Conservation (phyloP, 2,113 vertebrate genomes). For the Cettia cetti region DNA sequence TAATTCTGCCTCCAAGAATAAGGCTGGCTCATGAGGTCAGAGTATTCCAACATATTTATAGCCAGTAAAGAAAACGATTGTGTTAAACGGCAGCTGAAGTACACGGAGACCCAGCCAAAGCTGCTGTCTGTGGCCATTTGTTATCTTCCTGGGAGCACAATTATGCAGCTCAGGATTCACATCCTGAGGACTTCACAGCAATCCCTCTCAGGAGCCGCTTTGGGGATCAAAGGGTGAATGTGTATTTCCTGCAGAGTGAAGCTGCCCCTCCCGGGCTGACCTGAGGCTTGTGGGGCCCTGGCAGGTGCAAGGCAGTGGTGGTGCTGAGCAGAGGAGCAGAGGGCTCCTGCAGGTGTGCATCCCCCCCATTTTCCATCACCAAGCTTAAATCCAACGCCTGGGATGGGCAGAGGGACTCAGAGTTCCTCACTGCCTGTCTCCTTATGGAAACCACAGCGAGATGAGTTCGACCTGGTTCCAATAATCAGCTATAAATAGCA, state of each 20-base stretch:
- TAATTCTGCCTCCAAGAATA: constrained; percentile 18
- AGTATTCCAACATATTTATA: constrained; percentile 33
- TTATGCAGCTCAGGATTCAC: background rate
- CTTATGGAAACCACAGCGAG: background rate
- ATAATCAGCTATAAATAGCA: constrained; percentile 46
- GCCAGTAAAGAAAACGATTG: constrained; percentile 21
- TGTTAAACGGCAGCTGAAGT: constrained; percentile 21
- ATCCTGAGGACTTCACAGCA: background rate
- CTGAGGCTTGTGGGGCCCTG: background rate
- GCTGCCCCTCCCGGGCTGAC: background rate
- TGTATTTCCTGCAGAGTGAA: background rate
- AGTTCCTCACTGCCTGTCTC: background rate
- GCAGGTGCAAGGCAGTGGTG: rapidly evolving
- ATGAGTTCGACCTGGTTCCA: constrained; percentile 10
- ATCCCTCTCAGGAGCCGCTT: background rate
- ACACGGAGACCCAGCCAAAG: background rate
- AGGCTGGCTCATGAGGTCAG: background rate
- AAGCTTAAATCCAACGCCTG: rapidly evolving
- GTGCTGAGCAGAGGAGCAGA: rapidly evolving
- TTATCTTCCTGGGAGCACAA: background rate
- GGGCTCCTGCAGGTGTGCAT: background rate
- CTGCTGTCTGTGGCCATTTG: background rate
- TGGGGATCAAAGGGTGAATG: background rate
- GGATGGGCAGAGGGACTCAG: background rate
- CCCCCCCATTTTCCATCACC: background rate